A percentile compares a stretch with the other conserved stretches of the same genome.
Conservation (phyloP, 2,888 invertebrate species). For the Furcula furcula region DNA sequence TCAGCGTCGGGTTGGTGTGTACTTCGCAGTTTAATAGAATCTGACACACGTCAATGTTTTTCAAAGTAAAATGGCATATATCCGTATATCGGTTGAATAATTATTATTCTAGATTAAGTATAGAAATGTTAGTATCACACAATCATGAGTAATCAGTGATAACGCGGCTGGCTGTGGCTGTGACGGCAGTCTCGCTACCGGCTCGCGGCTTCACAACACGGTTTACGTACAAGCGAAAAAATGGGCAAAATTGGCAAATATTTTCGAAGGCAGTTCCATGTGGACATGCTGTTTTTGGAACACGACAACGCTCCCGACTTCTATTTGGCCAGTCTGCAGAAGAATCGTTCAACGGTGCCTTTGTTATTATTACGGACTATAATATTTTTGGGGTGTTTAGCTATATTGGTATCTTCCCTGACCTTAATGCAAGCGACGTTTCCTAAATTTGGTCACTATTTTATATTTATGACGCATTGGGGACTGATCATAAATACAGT, state of each 20-base stretch:
- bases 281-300: constrained; percentile 43
- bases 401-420: constrained; percentile 47
- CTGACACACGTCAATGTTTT: no score
- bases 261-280: constrained; percentile 49
- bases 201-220: neutral
- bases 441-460: constrained; percentile 41
- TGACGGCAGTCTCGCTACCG: constrained; percentile 17
- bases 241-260: constrained; percentile 52
- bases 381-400: constrained; percentile 50
- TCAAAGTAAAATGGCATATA: no score
- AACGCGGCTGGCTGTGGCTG: constrained; percentile 18
- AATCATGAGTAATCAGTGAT: constrained; percentile 36
- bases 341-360: constrained; percentile 46
- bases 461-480: constrained; percentile 70
- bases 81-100: no score
- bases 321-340: constrained; percentile 53
- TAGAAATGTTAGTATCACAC: no score
- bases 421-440: constrained; percentile 26
- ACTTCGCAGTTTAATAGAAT: no score
- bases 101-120: no score
- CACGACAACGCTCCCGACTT: constrained; percentile 54
- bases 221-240: neutral
- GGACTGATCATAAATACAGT: constrained; percentile 53
- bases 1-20: no score
- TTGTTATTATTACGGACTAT: constrained; percentile 47